Percentiles rank a stretch among this genome's conserved stretches.
Evolutionary conservation across 2,797 vertebrate genomes (phyloP).

Genomic region (Anolis apletophallus): DNA sequence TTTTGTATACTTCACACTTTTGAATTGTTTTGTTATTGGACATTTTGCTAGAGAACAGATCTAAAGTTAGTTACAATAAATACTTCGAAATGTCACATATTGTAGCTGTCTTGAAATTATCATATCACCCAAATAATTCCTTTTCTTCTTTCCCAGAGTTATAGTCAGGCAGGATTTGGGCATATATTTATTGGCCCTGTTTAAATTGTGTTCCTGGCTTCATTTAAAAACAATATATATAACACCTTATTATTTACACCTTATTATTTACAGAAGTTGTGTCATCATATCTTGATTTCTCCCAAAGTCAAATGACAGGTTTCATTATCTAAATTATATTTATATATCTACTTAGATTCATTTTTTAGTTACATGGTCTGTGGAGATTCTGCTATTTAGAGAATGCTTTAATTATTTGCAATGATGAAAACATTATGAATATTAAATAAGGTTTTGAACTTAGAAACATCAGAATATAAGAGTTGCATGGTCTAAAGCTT

Average conservation of each 20-base stretch:
- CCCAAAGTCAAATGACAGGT: neutral
- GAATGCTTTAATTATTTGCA: neutral
- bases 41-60: neutral
- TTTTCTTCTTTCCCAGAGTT: neutral
- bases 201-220: neutral
- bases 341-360: neutral
- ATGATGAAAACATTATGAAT: neutral
- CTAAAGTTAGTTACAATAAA: neutral
- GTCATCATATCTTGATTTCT: neutral
- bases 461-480: neutral
- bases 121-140: neutral
- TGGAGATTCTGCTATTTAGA: neutral
- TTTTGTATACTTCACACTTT: neutral
- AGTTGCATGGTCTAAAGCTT: neutral
- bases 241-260: too few relatives aligned
- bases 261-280: constrained; percentile 18
- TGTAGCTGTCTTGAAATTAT: neutral
- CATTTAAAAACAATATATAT: too few relatives aligned
- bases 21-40: neutral
- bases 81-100: neutral
- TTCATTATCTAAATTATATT: neutral
- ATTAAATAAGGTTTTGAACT: neutral
- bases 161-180: neutral
- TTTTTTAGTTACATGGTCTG: constrained; percentile 8
- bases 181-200: neutral